Conservation (phyloP, 1,140 invertebrate genomes). For the Conus ventricosus region DNA sequence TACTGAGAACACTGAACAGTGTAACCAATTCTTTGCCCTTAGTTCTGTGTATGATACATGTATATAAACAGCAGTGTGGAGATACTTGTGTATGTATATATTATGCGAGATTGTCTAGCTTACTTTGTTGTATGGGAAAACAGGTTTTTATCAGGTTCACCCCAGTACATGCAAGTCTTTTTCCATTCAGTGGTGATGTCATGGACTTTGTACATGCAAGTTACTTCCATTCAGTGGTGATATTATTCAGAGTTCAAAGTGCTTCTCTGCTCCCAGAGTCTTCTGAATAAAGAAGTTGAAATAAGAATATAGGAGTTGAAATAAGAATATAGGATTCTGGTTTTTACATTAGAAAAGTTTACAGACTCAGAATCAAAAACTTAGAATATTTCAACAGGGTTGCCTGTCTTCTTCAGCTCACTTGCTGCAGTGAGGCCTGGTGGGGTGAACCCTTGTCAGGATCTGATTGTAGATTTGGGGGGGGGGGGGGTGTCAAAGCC, state of each 20-base stretch:
- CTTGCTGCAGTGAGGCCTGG: too few relatives aligned
- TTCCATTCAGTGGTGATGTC: background rate
- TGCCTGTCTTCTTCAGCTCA: too few relatives aligned
- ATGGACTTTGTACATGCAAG: background rate
- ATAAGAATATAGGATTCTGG: too few relatives aligned
- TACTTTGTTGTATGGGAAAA: background rate
- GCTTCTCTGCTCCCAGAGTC: background rate
- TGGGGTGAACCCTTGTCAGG: too few relatives aligned
- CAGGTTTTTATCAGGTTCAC: background rate
- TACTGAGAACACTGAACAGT: too few relatives aligned
- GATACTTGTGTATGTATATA: conserved; percentile 45
- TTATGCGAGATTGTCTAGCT: background rate
- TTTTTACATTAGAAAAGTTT: too few relatives aligned
- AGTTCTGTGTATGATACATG: conserved; percentile 19
- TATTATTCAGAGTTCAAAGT: conserved; percentile 1
- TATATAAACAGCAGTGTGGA: conserved; percentile 26
- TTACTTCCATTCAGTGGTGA: background rate
- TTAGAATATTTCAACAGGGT: too few relatives aligned
- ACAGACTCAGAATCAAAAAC: too few relatives aligned
- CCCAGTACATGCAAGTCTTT: background rate
- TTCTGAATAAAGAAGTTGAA: background rate
- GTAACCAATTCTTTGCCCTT: too few relatives aligned
- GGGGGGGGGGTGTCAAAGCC: too few relatives aligned
- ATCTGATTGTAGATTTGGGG: too few relatives aligned
- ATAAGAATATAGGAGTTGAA: too few relatives aligned